Evolutionary conservation across 2,113 vertebrate genomes (phyloP).

Genomic region (Eulemur rufifrons): DNA sequence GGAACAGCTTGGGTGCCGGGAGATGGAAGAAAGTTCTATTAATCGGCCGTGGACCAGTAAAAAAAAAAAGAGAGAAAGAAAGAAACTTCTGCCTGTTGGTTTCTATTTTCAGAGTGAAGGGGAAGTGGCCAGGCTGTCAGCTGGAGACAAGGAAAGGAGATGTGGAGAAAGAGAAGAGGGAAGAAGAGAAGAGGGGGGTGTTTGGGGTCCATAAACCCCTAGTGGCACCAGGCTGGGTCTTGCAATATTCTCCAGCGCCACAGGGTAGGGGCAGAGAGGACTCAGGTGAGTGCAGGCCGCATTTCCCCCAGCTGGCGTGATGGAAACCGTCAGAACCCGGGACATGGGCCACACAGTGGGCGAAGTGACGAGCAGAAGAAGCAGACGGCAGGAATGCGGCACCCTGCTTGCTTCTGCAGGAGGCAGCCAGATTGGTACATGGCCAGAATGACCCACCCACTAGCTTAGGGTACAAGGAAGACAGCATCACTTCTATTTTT

Average conservation of each 20-base stretch:
- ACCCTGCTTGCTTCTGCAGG: neutral
- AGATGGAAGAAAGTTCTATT: too few species aligned
- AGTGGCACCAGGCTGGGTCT: neutral
- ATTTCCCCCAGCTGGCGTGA: neutral
- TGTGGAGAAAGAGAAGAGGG: neutral
- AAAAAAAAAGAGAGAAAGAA: too few species aligned
- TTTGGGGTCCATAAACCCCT: neutral
- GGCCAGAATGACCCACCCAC: neutral
- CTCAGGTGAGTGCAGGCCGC: neutral
- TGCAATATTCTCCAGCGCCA: neutral
- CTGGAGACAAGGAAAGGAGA: neutral
- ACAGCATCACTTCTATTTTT: neutral
- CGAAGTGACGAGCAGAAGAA: accelerated
- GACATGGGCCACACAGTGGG: neutral
- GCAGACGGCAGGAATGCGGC: accelerated
- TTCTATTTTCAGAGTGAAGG: neutral
- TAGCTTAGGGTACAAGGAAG: neutral
- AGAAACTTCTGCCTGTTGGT: neutral
- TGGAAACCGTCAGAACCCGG: neutral
- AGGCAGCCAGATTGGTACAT: neutral
- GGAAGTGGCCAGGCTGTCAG: neutral
- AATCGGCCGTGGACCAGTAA: too few species aligned
- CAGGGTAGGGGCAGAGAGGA: neutral
- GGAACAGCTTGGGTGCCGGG: neutral
- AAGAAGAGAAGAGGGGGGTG: accelerated